Evolutionary conservation across 2,797 vertebrate genomes (phyloP).

Genomic region (Podargus strigoides): DNA sequence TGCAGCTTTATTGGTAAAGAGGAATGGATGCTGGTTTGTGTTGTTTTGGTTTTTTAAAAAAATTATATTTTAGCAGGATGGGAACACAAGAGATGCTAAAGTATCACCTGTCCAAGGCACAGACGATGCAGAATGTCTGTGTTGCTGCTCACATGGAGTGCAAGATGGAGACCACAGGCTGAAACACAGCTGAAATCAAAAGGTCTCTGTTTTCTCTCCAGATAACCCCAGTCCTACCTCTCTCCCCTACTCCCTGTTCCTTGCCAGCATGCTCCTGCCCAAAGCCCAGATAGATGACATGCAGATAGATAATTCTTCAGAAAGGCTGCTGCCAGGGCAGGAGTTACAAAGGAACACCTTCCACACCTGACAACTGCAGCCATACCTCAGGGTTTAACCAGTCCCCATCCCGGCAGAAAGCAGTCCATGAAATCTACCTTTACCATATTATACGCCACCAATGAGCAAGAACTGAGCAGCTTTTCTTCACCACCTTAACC

Average conservation of each 20-base stretch:
- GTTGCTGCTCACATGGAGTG: conserved; percentile 25
- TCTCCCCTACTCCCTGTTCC: conserved; percentile 48
- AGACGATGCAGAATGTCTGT: conserved; percentile 42
- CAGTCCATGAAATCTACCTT: conserved; percentile 76
- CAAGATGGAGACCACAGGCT: conserved; percentile 22
- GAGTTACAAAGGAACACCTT: conserved; percentile 71
- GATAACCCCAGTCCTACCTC: conserved; percentile 64
- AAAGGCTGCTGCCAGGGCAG: conserved; percentile 63
- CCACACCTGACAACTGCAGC: conserved; percentile 59
- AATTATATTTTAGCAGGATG: background rate
- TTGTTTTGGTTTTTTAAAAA: background rate
- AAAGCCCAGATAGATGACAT: conserved; percentile 67
- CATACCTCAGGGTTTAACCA: conserved; percentile 72
- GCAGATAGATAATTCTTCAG: conserved; percentile 73
- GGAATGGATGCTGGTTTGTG: conserved; percentile 4
- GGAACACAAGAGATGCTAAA: conserved; percentile 1
- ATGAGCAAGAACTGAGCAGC: conserved; percentile 79
- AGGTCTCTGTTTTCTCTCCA: conserved; percentile 72
- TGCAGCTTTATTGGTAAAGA: background rate
- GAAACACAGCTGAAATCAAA: conserved; percentile 67
- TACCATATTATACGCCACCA: conserved; percentile 76
- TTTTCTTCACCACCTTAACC: conserved; percentile 73
- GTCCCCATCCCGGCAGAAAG: conserved; percentile 59
- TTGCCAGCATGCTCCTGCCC: conserved; percentile 68
- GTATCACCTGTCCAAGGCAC: conserved; percentile 10